These are phyloP conservation scores for Mamestra brassicae DNA, from an alignment of 2,888 invertebrate species.

Conservation along the genomic window DNA sequence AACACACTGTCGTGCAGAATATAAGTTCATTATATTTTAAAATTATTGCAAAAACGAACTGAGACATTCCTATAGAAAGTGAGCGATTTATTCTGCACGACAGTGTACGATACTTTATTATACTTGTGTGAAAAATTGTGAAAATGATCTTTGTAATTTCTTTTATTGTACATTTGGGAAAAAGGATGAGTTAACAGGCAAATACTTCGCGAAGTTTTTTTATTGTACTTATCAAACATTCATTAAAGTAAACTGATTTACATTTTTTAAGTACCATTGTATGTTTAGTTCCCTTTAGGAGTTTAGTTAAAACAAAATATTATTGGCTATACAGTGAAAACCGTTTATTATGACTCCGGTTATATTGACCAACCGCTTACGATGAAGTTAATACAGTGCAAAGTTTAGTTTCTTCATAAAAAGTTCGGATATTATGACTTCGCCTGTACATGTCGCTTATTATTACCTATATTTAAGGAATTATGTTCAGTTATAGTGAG, in stretches of 20 bases:
- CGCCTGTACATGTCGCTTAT: too few species aligned
- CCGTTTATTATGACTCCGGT: too few species aligned
- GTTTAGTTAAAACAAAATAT: too few species aligned
- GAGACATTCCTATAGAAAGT: constrained; percentile 61
- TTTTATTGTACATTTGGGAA: constrained; percentile 10
- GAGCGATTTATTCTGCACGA: constrained; percentile 37
- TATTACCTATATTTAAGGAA: too few species aligned
- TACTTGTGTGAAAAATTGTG: constrained; percentile 12
- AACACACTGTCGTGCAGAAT: constrained; percentile 37
- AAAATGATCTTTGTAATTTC: constrained; percentile 18
- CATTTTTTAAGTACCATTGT: neutral
- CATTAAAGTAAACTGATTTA: neutral
- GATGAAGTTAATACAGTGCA: too few species aligned
- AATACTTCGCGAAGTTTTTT: neutral
- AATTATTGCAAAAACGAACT: constrained; percentile 53
- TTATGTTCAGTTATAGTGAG: too few species aligned
- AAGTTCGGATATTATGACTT: too few species aligned
- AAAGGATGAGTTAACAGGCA: neutral
- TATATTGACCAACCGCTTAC: too few species aligned
- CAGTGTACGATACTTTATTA: constrained; percentile 14
- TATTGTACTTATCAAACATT: neutral
- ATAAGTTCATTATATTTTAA: constrained; percentile 32
- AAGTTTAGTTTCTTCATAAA: too few species aligned
- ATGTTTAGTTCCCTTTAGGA: neutral
- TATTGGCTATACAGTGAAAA: too few species aligned